These are phyloP conservation scores for Rhopalosiphum nymphaeae DNA, from an alignment of 2,888 invertebrate genomes.

Conservation along the genomic window DNA sequence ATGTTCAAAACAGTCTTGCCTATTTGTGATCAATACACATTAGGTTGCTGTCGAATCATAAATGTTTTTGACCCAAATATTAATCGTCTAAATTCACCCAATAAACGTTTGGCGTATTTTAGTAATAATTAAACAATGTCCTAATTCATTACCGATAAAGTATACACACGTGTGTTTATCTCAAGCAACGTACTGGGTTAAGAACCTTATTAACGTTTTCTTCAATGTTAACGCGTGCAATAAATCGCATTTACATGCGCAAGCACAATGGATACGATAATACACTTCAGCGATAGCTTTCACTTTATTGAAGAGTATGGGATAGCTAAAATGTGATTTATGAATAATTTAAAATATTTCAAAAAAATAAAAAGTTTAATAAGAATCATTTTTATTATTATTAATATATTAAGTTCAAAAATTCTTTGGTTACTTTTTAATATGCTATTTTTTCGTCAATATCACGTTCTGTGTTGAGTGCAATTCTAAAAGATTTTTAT, in stretches of 20 bases:
- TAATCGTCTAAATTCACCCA: not conserved
- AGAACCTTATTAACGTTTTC: not conserved
- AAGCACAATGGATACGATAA: not conserved
- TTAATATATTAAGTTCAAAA: not conserved
- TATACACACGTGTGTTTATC: not conserved
- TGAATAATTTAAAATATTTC: not conserved
- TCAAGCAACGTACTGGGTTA: not conserved
- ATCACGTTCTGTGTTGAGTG: not conserved
- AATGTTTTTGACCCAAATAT: not conserved
- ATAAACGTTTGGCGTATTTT: not conserved
- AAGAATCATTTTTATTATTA: not conserved
- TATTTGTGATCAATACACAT: not conserved
- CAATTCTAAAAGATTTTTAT: not conserved
- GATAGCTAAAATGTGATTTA: not conserved
- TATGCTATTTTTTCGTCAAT: not conserved
- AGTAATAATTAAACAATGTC: not conserved
- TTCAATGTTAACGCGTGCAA: not conserved
- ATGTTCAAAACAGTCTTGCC: not conserved
- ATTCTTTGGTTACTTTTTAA: slow-evolving; percentile 29
- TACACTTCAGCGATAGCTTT: not conserved
- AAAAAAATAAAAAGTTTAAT: not conserved
- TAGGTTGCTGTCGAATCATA: not conserved
- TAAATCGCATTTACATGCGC: not conserved
- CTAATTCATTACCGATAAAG: not conserved
- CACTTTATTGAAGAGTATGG: not conserved